These are phyloP conservation scores for Paedocypris micromegethes DNA, from an alignment of 2,797 vertebrate species.

Conservation along the genomic window DNA sequence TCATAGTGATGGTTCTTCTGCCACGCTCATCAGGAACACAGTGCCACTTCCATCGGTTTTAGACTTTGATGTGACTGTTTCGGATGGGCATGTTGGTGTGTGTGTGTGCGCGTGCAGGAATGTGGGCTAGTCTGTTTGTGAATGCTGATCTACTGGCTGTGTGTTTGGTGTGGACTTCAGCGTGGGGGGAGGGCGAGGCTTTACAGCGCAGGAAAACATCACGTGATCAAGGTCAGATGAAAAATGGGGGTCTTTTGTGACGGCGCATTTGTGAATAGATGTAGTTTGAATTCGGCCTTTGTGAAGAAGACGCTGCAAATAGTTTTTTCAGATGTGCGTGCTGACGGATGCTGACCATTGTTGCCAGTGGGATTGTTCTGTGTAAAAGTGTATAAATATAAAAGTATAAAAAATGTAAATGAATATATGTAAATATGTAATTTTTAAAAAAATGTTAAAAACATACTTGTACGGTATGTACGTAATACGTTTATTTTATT, in stretches of 20 bases:
- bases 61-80: neutral
- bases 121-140: slow-evolving; percentile 30
- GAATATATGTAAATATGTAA: neutral
- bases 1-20: no score
- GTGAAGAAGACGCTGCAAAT: neutral
- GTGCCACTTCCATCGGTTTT: no score
- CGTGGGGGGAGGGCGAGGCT: slow-evolving; percentile 31
- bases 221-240: slow-evolving; percentile 38
- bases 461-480: no score
- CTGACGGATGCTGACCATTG: neutral
- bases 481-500: no score
- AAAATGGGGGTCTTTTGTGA: slow-evolving; percentile 28
- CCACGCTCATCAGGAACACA: no score
- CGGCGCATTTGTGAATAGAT: slow-evolving; percentile 13
- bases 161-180: slow-evolving; percentile 30
- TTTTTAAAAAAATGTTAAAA: neutral
- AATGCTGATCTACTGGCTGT: slow-evolving; percentile 26
- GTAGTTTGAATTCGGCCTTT: slow-evolving; percentile 12
- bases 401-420: neutral
- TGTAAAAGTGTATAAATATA: neutral
- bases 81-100: slow-evolving; percentile 6
- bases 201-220: slow-evolving; percentile 42
- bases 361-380: neutral
- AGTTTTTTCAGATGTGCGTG: neutral
- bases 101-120: neutral